Conservation (phyloP, 2,797 vertebrate genomes). For the Lepilemur ruficaudatus region DNA sequence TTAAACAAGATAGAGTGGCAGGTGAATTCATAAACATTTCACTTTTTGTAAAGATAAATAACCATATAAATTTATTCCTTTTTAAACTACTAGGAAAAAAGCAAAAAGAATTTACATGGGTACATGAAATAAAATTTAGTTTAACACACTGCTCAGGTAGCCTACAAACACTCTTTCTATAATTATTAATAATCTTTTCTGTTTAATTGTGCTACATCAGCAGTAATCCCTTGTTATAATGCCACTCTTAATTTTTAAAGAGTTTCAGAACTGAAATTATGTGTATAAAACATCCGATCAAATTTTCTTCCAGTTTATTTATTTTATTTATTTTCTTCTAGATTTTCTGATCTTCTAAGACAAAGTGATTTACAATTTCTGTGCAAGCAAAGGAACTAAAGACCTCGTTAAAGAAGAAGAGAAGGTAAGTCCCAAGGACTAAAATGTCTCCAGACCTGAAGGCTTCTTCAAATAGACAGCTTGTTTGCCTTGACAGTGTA, state of each 20-base stretch:
- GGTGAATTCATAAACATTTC: not conserved
- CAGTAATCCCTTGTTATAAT: not conserved
- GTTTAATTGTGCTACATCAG: not conserved
- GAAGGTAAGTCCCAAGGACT: constrained; percentile 77
- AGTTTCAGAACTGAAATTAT: not conserved
- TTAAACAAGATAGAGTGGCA: not conserved
- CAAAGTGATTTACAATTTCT: not conserved
- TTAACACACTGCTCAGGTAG: not conserved
- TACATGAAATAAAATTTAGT: not conserved
- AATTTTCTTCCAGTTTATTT: not conserved
- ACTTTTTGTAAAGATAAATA: not conserved
- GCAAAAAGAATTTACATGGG: not conserved
- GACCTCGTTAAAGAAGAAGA: constrained; percentile 26
- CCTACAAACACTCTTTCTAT: not conserved
- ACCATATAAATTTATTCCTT: not conserved
- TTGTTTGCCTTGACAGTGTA: not conserved
- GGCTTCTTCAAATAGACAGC: not conserved
- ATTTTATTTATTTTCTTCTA: constrained; percentile 67
- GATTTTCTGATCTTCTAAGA: constrained; percentile 52
- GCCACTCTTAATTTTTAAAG: not conserved
- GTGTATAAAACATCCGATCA: not conserved
- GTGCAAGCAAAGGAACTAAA: not conserved
- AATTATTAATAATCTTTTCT: not conserved
- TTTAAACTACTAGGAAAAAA: not conserved
- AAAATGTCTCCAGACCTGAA: not conserved